Conservation (phyloP, 2,113 vertebrate species). For the Baryphthengus martii region DNA sequence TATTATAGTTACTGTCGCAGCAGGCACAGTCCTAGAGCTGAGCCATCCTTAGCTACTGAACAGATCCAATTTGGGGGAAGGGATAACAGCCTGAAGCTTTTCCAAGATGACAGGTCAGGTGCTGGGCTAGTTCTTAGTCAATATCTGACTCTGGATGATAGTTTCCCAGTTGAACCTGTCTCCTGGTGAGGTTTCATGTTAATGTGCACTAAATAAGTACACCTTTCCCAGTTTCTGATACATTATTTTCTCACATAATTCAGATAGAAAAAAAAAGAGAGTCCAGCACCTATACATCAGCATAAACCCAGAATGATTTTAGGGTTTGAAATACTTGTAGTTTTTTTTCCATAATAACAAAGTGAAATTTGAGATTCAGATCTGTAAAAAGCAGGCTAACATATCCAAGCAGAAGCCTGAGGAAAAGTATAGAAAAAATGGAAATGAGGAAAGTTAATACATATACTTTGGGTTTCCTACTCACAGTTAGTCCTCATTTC, state of each 20-base stretch:
- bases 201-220: not conserved
- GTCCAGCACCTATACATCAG: not conserved
- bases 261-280: not conserved
- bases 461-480: not conserved
- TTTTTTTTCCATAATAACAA: not conserved
- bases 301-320: not conserved
- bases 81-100: not conserved
- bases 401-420: not conserved
- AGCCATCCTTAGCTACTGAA: not conserved
- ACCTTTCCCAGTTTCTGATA: not conserved
- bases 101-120: not conserved
- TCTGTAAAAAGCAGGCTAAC: not conserved
- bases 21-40: not conserved
- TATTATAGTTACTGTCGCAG: not conserved
- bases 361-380: not conserved
- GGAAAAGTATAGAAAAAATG: not conserved
- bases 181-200: not conserved
- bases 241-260: not conserved
- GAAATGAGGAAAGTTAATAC: not conserved
- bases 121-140: not conserved
- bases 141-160: not conserved
- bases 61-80: not conserved
- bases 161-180: not conserved
- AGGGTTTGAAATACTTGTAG: not conserved
- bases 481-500: rapidly evolving